Evolutionary conservation across 2,797 vertebrate species (phyloP), one percentile per base, ranked within the genome.

Genomic region (Phrynocephalus forsythii): DNA sequence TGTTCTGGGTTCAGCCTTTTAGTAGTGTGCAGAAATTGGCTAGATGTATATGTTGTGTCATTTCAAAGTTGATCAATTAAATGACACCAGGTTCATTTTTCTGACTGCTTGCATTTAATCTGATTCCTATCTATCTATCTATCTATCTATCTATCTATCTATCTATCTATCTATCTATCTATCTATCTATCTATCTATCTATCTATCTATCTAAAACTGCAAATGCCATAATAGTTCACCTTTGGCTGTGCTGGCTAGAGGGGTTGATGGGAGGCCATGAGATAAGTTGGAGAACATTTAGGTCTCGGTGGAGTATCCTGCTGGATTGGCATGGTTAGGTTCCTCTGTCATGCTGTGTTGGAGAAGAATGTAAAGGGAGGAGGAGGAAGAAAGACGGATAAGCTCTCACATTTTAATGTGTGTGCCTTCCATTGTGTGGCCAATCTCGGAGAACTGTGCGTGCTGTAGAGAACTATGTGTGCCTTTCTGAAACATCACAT

Each of bases 21-120:
- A 80, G 69, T 30, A 44, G 33, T 60, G 79, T 86, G 68, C 20
- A 86, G 68, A 9, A 86, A 86, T 63, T 71, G 85, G 13, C 9
- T 86, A 48, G 67, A 63, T 60, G 44, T 72, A 15, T 44, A 60
- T 72, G 38, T 44, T 44, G 38, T 44, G 38, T 44, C 38, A 44
- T 44, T 44, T 44, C 38, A 13, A 72, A 28, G 16, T 72, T 80
- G 79, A 15, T 80, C 63, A 52, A 22, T 10, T 38, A 22, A 67
- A 50, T 26, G 2, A 60, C 26, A 60, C 50, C 20, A 11, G 24
- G 16, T 86, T 77, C 68, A 44, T 44, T 22, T 48, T 71, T 72
- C 30, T 86, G 60, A 33, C 80, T 86, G 85, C 60, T 60, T 44
- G 11, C 56, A 72, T 44, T 72, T 79, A 44, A 72, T 86, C 72